A percentile compares a stretch with the other conserved stretches of the same genome.
phyloP scores from a whole-genome alignment of 1,140 invertebrate species.

The Vanessa tameamea region DNA sequence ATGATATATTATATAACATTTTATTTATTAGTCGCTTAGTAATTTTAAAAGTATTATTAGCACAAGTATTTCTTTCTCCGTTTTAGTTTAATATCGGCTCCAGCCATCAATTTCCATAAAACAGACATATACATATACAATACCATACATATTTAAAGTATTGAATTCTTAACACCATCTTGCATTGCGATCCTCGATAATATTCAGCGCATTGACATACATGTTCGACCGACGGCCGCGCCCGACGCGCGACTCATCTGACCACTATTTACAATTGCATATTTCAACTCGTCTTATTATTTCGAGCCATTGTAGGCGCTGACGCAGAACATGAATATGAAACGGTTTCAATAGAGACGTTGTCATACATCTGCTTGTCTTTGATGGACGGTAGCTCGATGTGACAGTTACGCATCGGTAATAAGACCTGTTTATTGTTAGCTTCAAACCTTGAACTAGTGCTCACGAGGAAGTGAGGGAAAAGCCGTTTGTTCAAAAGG shows the following conservation, averaged over 20 bases:
- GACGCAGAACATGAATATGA: slow-evolving; percentile 68
- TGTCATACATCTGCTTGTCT: slow-evolving; percentile 65
- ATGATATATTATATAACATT: no score
- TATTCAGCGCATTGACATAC: slow-evolving; percentile 37
- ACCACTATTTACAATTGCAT: slow-evolving; percentile 45
- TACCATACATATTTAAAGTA: slow-evolving; percentile 10
- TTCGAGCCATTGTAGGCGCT: slow-evolving; percentile 62
- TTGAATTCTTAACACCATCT: not conserved
- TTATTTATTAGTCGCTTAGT: not conserved
- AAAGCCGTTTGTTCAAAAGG: slow-evolving; percentile 40
- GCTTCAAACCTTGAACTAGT: slow-evolving; percentile 55
- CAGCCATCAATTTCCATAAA: not conserved
- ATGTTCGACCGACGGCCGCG: slow-evolving; percentile 28
- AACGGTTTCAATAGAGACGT: slow-evolving; percentile 70
- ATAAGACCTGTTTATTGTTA: slow-evolving; percentile 53
- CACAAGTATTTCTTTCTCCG: not conserved
- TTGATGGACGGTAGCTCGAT: slow-evolving; percentile 59
- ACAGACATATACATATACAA: slow-evolving; percentile 20
- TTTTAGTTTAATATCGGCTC: not conserved
- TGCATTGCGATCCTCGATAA: slow-evolving; percentile 30
- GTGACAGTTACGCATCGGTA: slow-evolving; percentile 57
- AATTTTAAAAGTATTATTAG: not conserved
- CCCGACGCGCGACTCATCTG: slow-evolving; percentile 35
- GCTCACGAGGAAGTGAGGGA: slow-evolving; percentile 49
- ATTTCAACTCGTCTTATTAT: slow-evolving; percentile 39